Evolutionary conservation across 2,888 invertebrate genomes (phyloP), one percentile per base, ranked within the genome.

Genomic region (Mythimna impura): DNA sequence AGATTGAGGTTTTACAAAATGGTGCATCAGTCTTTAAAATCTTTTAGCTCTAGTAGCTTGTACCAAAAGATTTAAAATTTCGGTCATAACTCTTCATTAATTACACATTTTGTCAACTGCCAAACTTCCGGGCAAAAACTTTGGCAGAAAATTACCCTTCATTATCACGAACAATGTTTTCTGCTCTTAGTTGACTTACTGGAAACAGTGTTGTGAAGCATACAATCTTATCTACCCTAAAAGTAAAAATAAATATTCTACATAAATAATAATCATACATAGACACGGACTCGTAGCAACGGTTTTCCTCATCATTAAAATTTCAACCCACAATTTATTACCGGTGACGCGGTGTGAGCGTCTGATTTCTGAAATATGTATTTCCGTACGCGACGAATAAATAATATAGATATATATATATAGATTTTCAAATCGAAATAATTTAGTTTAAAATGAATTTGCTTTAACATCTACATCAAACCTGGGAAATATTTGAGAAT

Each of bases 241-340:
- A 43, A 14, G 2, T 75, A 22, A 40, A 17, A 75, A 30, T 64
- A 73, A 55, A 34, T 30, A 52, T 47, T 47, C 22, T 30, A 67
- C n/a, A 47, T n/a, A 20, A 25, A 47, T n/a, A 20, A 25, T 30
- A 30, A 30, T 30, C n/a, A 54, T 5, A 25, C 25, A 25, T 25
- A 25, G 25, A 25, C 25, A 25, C 25, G 10, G 50, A 34, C 17
- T 22, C 47, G 5, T 14, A 54, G 25, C n/a, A 43, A 71, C 43
- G 34, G 40, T 67, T 76, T 67, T 73, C 60, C 68, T 60, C 47
- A 30, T 68, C 64, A 71, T 61, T 76, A 66, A 78, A 78, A 63
- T 78, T 73, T 66, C 62, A 66, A 17, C 54, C 50, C 34, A 63
- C 76, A 66, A 62, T 63, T 71, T 80, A 58, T 63, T 66, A 61